Evolutionary conservation across 2,113 vertebrate species (phyloP), one percentile per base, ranked within the genome.

Genomic region (Sorex araneus): DNA sequence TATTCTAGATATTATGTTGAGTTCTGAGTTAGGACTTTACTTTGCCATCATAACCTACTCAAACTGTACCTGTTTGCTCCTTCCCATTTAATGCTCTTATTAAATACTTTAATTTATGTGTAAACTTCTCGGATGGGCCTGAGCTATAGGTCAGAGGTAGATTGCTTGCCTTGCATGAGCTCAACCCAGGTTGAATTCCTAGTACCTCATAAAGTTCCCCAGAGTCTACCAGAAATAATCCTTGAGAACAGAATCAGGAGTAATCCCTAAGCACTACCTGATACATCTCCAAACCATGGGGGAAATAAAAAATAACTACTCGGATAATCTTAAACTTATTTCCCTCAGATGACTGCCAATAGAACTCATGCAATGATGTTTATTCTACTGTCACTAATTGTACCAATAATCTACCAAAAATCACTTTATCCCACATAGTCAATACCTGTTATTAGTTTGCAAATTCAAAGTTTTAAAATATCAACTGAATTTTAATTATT

Each of bases 391-490:
- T 64, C 19, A 50, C 4, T 74, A 54, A 90, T 73, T 79, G 19
- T 8, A 11, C 27, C 4, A 19, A 1, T 63, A 88, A 30, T 69
- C 3, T 18, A 6, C 19, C 66, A 11, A 32, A 73, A 73, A 66
- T 19, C 2, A 3, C 87, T 28, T 13, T 43, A 21, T 40, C 2
- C 36, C 66, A 13, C 0, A 36, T 3, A 83, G 11, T 60, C 18
- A 60, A 34, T 54, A 74, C 3, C 5, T 57, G 4, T 87, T 2
- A 3, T 60, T 36, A 1, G 32, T 83, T 90, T 84, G 13, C 21
- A 87, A 45, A 32, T 15, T 83, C 15, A 71, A 91, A 73, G n/a
- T 64, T 15, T 73, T 89, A 77, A 76, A 45, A 2, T 23, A 40
- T 73, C 8, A 6, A 40, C 54, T 89, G 30, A 69, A 45, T 54